Conservation (phyloP, 2,113 vertebrate species). For the Oncorhynchus gorbuscha region DNA sequence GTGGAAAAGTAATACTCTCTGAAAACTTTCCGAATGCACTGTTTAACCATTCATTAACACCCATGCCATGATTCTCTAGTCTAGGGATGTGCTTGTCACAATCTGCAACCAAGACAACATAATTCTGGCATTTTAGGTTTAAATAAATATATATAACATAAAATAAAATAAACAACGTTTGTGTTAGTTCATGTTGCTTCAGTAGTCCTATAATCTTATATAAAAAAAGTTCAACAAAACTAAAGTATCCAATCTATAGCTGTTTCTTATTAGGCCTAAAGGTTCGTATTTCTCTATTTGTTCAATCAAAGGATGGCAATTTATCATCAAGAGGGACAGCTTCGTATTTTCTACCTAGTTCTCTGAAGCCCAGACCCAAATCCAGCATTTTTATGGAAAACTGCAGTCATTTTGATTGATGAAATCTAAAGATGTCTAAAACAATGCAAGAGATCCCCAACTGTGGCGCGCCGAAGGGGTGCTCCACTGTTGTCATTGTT, state of each 20-base stretch:
- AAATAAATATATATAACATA: too few relatives aligned
- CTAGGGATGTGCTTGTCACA: too few relatives aligned
- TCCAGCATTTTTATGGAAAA: conserved; percentile 99
- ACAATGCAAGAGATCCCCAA: conserved; percentile 97
- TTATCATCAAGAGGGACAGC: conserved; percentile 99
- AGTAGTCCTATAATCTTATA: too few relatives aligned
- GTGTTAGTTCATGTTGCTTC: too few relatives aligned
- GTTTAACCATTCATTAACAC: too few relatives aligned
- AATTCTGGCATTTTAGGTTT: too few relatives aligned
- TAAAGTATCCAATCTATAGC: conserved; percentile 4
- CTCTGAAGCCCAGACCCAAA: conserved; percentile 96
- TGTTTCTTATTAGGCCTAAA: conserved; percentile 47
- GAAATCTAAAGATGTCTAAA: conserved; percentile 99
- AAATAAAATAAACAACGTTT: too few relatives aligned
- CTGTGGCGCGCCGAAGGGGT: conserved; percentile 97
- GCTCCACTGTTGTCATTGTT: conserved; percentile 99
- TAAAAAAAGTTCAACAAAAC: too few relatives aligned
- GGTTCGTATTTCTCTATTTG: conserved; percentile 81
- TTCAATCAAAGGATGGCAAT: conserved; percentile 95
- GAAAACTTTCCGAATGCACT: too few relatives aligned
- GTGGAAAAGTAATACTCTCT: too few relatives aligned
- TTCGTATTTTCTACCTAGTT: conserved; percentile 96
- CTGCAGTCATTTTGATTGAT: conserved; percentile 99
- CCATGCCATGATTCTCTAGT: too few relatives aligned
- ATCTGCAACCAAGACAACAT: too few relatives aligned